A percentile compares a stretch with the other conserved stretches of the same genome.
These are phyloP conservation scores for Mastomys coucha DNA, from an alignment of 2,113 vertebrate species.

Conservation along the genomic window DNA sequence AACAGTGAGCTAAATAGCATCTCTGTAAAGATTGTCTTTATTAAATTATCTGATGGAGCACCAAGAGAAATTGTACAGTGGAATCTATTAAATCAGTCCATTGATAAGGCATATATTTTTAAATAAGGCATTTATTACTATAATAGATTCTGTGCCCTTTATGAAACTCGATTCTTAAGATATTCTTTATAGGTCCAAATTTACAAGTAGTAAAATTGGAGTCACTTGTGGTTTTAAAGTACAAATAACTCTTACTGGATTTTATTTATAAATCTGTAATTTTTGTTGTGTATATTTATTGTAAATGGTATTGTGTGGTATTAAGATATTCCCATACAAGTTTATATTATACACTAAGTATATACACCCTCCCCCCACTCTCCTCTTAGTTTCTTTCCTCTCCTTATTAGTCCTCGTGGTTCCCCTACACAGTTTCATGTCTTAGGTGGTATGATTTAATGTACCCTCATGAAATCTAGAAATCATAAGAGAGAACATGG, in stretches of 20 bases:
- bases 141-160: not conserved
- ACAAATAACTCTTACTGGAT: not conserved
- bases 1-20: not conserved
- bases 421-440: not conserved
- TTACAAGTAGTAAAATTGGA: not conserved
- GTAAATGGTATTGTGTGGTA: too few species aligned
- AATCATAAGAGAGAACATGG: not conserved
- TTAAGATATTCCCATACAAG: not conserved
- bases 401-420: too few species aligned
- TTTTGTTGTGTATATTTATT: not conserved
- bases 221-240: not conserved
- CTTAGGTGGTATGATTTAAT: not conserved
- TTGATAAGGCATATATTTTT: not conserved
- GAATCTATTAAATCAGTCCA: not conserved
- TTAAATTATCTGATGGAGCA: not conserved
- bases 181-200: not conserved
- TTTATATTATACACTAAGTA: not conserved
- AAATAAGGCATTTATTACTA: conserved; percentile 5
- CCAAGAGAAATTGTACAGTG: not conserved
- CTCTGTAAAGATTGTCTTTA: conserved; percentile 12
- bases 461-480: not conserved
- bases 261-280: not conserved
- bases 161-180: conserved; percentile 38
- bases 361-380: not conserved
- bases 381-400: not conserved